Conservation (phyloP, 1,140 invertebrate genomes). For the Brachionus manjavacas region DNA sequence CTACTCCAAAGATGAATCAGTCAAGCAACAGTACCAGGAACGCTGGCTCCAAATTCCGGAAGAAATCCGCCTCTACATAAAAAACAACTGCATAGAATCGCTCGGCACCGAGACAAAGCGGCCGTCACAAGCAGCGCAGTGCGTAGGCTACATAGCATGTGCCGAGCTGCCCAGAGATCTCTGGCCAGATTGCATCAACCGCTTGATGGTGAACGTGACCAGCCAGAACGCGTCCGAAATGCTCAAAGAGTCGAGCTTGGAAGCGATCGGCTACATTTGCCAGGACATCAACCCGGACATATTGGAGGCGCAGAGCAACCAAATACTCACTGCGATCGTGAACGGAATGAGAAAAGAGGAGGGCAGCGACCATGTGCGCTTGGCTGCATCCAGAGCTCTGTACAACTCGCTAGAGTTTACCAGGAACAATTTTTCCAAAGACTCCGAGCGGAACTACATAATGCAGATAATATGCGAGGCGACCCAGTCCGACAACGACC, state of each 20-base stretch:
- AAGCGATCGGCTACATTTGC: slow-evolving; percentile 87
- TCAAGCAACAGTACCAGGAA: slow-evolving; percentile 78
- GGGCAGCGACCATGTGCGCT: slow-evolving; percentile 61
- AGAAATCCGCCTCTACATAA: slow-evolving; percentile 79
- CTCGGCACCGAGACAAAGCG: slow-evolving; percentile 89
- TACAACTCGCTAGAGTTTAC: slow-evolving; percentile 98
- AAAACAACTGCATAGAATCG: slow-evolving; percentile 86
- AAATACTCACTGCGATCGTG: slow-evolving; percentile 95
- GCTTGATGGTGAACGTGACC: slow-evolving; percentile 79
- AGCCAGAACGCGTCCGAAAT: slow-evolving; percentile 76
- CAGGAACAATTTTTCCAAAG: slow-evolving; percentile 94
- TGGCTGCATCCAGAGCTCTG: slow-evolving; percentile 91
- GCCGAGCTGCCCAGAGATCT: slow-evolving; percentile 76
- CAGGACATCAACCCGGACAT: slow-evolving; percentile 82
- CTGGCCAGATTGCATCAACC: slow-evolving; percentile 72
- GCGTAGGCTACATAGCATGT: slow-evolving; percentile 94
- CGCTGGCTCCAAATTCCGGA: slow-evolving; percentile 82
- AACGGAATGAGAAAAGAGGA: slow-evolving; percentile 87
- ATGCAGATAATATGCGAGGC: slow-evolving; percentile 96
- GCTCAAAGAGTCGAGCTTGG: slow-evolving; percentile 88
- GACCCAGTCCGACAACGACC: slow-evolving; percentile 70
- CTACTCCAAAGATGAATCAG: slow-evolving; percentile 82
- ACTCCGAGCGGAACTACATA: slow-evolving; percentile 93
- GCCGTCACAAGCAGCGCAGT: slow-evolving; percentile 91
- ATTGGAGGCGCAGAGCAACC: slow-evolving; percentile 82